Conservation (phyloP, 92 coral and sea anemone genomes). For the Metridium senile region DNA sequence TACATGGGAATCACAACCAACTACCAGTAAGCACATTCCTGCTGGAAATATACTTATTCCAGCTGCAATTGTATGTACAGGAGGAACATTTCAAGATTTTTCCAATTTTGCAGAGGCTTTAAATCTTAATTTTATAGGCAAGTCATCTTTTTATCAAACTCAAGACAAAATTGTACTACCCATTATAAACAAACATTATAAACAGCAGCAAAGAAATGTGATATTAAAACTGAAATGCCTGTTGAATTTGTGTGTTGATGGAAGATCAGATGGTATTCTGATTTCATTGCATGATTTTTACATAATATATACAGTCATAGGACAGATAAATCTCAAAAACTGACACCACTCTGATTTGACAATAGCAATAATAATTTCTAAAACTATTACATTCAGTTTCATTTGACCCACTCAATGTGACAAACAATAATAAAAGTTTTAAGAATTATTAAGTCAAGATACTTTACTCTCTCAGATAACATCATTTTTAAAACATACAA, state of each 20-base stretch:
- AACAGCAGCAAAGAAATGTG: slow-evolving; percentile 6
- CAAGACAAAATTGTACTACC: slow-evolving; percentile 48
- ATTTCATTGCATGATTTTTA: too few relatives aligned
- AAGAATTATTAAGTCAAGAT: too few relatives aligned
- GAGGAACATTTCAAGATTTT: slow-evolving; percentile 43
- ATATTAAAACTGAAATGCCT: slow-evolving; percentile 23
- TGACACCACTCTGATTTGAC: too few relatives aligned
- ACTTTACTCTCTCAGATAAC: too few relatives aligned
- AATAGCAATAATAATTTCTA: too few relatives aligned
- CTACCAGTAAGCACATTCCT: slow-evolving; percentile 19
- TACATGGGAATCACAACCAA: slow-evolving; percentile 31
- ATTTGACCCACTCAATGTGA: too few relatives aligned
- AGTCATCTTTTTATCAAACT: slow-evolving; percentile 14
- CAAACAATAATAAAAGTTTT: too few relatives aligned
- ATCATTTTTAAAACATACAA: too few relatives aligned
- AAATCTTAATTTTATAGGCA: slow-evolving; percentile 22
- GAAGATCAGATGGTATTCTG: slow-evolving; percentile 39
- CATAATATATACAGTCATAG: too few relatives aligned
- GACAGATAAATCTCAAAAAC: too few relatives aligned
- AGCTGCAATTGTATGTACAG: slow-evolving; percentile 34
- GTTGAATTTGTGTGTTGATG: slow-evolving; percentile 47
- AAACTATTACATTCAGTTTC: too few relatives aligned
- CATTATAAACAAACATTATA: slow-evolving; percentile 23
- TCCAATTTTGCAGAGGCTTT: slow-evolving; percentile 39
- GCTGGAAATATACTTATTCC: slow-evolving; percentile 35